phyloP scores from a whole-genome alignment of 2,797 vertebrate genomes.

The Coregonus ussuriensis region DNA sequence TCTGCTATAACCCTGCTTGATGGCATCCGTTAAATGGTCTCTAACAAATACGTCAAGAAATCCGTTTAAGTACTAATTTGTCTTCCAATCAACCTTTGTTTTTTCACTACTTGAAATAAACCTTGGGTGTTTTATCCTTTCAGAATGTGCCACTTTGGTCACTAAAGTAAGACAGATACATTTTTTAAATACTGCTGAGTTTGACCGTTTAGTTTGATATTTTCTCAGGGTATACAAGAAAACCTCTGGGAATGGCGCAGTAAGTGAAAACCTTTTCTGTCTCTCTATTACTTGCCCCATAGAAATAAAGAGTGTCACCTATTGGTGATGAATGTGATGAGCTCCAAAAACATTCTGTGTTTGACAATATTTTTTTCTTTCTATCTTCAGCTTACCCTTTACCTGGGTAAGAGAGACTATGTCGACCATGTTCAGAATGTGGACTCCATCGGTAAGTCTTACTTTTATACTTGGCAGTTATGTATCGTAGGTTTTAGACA shows the following conservation, averaged over 20 bases:
- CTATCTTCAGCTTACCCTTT: conserved; percentile 81
- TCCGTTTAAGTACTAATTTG: background rate
- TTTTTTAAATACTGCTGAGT: background rate
- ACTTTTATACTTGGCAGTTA: no score
- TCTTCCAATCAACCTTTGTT: background rate
- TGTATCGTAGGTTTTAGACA: background rate
- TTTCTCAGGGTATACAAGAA: conserved; percentile 88
- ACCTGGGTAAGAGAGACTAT: conserved; percentile 89
- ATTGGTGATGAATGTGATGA: background rate
- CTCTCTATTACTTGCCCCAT: background rate
- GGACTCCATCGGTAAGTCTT: conserved; percentile 80
- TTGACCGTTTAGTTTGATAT: conserved; percentile 10
- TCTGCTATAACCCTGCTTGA: background rate
- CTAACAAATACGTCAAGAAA: background rate
- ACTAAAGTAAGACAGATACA: no score
- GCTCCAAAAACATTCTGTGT: background rate
- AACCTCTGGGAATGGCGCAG: conserved; percentile 85
- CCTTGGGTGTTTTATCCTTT: background rate
- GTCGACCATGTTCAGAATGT: conserved; percentile 82
- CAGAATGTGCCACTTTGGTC: no score
- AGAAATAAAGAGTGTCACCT: background rate
- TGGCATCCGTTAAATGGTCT: background rate
- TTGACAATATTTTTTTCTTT: background rate
- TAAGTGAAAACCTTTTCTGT: conserved; percentile 57
- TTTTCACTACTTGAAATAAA: background rate